Conservation (phyloP, 2,888 invertebrate genomes). For the Geotrupes spiniger region DNA sequence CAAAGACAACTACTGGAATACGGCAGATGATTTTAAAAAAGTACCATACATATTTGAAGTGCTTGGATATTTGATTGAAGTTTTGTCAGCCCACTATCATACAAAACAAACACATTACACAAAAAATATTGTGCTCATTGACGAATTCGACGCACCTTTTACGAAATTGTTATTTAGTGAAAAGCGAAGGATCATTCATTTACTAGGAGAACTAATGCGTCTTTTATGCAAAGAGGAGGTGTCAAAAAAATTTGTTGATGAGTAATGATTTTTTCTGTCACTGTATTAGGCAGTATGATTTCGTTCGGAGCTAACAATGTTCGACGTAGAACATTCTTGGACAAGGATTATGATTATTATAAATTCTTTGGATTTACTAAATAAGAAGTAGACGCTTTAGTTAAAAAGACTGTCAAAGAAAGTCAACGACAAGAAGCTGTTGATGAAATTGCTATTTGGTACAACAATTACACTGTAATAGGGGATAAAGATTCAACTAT, state of each 20-base stretch:
- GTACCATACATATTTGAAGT: too few species aligned
- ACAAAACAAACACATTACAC: background rate
- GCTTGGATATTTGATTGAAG: too few species aligned
- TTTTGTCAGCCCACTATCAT: background rate
- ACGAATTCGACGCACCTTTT: constrained; percentile 19
- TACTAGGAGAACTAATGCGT: constrained; percentile 13
- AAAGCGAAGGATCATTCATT: constrained; percentile 13
- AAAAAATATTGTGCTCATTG: constrained; percentile 18
- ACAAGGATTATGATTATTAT: constrained; percentile 21
- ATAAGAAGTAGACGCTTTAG: constrained; percentile 14
- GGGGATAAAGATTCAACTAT: constrained; percentile 12
- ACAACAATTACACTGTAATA: constrained; percentile 15
- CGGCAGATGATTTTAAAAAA: background rate
- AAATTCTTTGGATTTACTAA: constrained; percentile 19
- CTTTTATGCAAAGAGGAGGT: constrained; percentile 16
- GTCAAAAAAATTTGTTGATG: constrained; percentile 16
- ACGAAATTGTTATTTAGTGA: constrained; percentile 16
- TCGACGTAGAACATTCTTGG: constrained; percentile 16
- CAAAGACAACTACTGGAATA: background rate
- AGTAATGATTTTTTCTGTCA: constrained; percentile 19
- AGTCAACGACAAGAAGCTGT: constrained; percentile 13
- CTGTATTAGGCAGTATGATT: constrained; percentile 16
- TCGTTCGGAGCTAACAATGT: constrained; percentile 19
- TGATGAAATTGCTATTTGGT: constrained; percentile 16
- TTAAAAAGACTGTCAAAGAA: constrained; percentile 12